Evolutionary conservation across 2,888 invertebrate species (phyloP).

Genomic region (Antheraea assamensis): DNA sequence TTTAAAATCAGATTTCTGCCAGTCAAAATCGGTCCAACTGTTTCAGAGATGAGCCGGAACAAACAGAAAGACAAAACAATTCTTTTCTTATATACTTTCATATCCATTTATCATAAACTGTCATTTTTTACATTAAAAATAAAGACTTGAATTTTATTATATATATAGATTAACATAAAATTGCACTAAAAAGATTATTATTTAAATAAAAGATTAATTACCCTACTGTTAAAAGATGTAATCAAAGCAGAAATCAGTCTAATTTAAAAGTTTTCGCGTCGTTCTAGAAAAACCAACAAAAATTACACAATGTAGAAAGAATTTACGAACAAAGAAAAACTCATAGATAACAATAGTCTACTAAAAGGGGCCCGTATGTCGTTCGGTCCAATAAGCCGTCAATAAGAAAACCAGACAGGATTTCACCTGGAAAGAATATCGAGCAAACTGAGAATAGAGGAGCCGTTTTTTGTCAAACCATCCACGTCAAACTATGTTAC

Average conservation of each 20-base stretch:
- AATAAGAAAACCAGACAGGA: conserved; percentile 37
- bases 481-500: conserved; percentile 39
- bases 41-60: no score
- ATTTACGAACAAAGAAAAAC: conserved; percentile 28
- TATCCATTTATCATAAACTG: no score
- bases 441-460: conserved; percentile 28
- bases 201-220: not conserved
- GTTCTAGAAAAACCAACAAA: not conserved
- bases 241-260: not conserved
- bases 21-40: no score
- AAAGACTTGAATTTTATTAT: no score
- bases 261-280: not conserved
- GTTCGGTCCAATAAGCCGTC: conserved; percentile 36
- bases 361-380: conserved; percentile 32
- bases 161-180: no score
- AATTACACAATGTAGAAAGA: conserved; percentile 7
- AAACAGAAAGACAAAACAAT: no score
- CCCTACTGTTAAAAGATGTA: not conserved
- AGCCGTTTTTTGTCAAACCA: conserved; percentile 37
- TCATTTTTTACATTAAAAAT: no score
- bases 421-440: conserved; percentile 34
- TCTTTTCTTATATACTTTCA: no score
- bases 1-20: no score
- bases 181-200: no score
- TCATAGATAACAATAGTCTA: conserved; percentile 25